Evolutionary conservation across 1,140 invertebrate species (phyloP).

Genomic region (Helicoverpa zea): DNA sequence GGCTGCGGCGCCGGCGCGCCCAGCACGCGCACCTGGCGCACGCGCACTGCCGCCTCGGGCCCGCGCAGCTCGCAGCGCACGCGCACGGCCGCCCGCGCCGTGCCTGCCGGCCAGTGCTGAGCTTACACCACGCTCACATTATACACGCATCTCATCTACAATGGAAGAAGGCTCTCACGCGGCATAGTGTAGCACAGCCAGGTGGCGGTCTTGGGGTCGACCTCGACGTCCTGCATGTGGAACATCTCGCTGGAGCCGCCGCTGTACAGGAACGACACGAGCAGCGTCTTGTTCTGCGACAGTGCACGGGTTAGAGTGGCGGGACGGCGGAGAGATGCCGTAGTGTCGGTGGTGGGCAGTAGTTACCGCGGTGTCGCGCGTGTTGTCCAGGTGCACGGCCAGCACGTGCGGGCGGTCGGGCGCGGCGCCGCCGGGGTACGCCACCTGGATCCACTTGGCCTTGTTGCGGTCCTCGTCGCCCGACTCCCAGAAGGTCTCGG

Average conservation of each 20-base stretch:
- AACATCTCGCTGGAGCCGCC: slow-evolving; percentile 92
- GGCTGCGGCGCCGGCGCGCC: slow-evolving; percentile 91
- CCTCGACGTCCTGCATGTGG: slow-evolving; percentile 93
- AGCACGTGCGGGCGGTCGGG: slow-evolving; percentile 90
- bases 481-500: slow-evolving; percentile 99
- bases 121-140: too few species aligned
- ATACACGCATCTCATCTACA: background rate
- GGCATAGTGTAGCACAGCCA: slow-evolving; percentile 95
- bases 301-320: too few species aligned
- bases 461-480: slow-evolving; percentile 98
- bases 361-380: slow-evolving; percentile 94
- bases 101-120: slow-evolving; percentile 50
- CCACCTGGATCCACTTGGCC: slow-evolving; percentile 90
- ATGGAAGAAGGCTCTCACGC: slow-evolving; percentile 83
- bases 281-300: slow-evolving; percentile 95
- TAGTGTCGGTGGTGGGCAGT: too few species aligned
- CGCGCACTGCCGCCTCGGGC: slow-evolving; percentile 95
- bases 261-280: slow-evolving; percentile 93
- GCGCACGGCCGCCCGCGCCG: slow-evolving; percentile 65
- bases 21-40: slow-evolving; percentile 94
- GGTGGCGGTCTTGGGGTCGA: slow-evolving; percentile 92
- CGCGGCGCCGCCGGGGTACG: slow-evolving; percentile 81
- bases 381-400: slow-evolving; percentile 97
- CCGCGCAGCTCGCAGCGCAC: slow-evolving; percentile 96
- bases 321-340: background rate